These are phyloP conservation scores for Smittia sp. DNA, from an alignment of 2,888 invertebrate genomes.

Conservation along the genomic window DNA sequence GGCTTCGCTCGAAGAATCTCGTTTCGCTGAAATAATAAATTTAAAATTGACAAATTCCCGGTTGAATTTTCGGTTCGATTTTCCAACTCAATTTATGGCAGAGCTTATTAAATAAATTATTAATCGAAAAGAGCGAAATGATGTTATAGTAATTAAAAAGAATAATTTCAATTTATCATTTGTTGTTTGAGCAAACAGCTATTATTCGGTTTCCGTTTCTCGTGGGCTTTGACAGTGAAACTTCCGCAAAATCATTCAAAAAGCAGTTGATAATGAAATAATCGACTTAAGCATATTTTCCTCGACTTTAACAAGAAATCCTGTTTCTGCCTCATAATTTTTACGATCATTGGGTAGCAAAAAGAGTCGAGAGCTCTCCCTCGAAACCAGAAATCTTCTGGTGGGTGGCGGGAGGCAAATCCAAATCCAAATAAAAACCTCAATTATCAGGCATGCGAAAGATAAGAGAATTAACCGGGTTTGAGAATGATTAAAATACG, in stretches of 20 bases:
- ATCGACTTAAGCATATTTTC: neutral
- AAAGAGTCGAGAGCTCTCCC: neutral
- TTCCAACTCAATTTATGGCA: slow-evolving; percentile 8
- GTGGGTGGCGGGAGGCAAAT: neutral
- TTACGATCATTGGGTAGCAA: neutral
- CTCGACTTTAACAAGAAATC: neutral
- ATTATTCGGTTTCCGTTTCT: too few relatives aligned
- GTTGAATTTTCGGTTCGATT: neutral
- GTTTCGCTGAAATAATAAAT: neutral
- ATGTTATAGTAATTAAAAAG: slow-evolving; percentile 3
- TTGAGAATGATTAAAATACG: slow-evolving; percentile 33
- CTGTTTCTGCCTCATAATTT: neutral
- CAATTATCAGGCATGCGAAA: slow-evolving; percentile 32
- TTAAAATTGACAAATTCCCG: slow-evolving; percentile 26
- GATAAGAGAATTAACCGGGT: slow-evolving; percentile 37
- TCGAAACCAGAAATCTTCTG: neutral
- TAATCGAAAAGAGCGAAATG: neutral
- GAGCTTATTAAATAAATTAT: slow-evolving; percentile 16
- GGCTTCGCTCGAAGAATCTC: neutral
- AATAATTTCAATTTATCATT: neutral
- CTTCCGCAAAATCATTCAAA: too few relatives aligned
- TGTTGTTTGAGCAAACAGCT: neutral
- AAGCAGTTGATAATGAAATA: too few relatives aligned
- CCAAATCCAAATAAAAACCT: slow-evolving; percentile 35
- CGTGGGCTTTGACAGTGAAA: too few relatives aligned